Conservation (phyloP, 2,888 invertebrate species). For the Melinopterus prodromus region DNA sequence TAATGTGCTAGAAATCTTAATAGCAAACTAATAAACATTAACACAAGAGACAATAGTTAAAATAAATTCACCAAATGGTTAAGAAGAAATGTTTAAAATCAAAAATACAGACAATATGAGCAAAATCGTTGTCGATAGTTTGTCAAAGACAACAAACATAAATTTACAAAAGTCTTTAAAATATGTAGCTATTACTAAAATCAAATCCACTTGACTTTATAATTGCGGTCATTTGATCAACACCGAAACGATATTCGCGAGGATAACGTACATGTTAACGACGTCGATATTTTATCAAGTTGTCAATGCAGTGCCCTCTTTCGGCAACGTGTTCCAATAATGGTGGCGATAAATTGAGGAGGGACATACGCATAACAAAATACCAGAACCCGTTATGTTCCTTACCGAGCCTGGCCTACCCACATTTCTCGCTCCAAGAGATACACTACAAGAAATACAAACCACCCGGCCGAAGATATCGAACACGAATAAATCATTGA, state of each 20-base stretch:
- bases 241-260: background rate
- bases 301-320: background rate
- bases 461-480: background rate
- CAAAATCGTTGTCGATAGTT: too few species aligned
- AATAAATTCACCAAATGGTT: too few species aligned
- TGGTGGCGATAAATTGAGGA: background rate
- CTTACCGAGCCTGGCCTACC: background rate
- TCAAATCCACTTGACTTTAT: background rate
- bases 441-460: background rate
- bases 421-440: background rate
- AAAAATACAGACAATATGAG: too few species aligned
- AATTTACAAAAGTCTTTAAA: too few species aligned
- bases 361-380: background rate
- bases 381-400: background rate
- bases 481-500: too few species aligned
- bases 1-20: too few species aligned
- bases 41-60: too few species aligned
- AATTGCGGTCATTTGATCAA: background rate
- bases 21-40: too few species aligned
- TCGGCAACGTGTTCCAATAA: slow-evolving; percentile 4
- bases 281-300: background rate
- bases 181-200: background rate
- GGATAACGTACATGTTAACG: background rate
- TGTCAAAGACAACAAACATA: too few species aligned
- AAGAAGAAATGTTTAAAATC: too few species aligned